Percentiles rank a stretch among this genome's conserved stretches.
phyloP scores from a whole-genome alignment of 1,140 invertebrate genomes.

The Orussus abietinus region DNA sequence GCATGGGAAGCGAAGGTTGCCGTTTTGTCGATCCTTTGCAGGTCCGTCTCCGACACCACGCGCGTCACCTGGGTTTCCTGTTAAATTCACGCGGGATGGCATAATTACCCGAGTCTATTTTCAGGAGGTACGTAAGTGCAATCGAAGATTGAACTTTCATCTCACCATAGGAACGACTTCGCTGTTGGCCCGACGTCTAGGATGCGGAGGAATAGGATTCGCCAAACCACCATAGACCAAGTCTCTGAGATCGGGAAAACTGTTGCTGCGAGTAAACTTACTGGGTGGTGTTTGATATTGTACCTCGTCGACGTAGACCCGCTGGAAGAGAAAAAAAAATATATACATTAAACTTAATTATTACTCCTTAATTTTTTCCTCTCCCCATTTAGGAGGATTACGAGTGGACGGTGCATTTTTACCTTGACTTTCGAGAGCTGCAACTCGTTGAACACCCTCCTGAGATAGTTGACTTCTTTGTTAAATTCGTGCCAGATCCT shows the following conservation, averaged over 20 bases:
- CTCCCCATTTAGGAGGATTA: constrained; percentile 30
- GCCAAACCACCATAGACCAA: constrained; percentile 37
- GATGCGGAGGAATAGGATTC: constrained; percentile 29
- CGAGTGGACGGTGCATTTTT: constrained; percentile 29
- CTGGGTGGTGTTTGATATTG: constrained; percentile 37
- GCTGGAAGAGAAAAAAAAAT: constrained; percentile 25
- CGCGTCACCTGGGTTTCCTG: constrained; percentile 55
- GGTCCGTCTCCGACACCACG: constrained; percentile 70
- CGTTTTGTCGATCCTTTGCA: constrained; percentile 71
- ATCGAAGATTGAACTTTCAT: constrained; percentile 4
- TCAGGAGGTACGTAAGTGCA: too few species aligned
- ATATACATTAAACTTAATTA: constrained; percentile 11
- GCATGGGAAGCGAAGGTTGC: constrained; percentile 64
- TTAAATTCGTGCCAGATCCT: constrained; percentile 75
- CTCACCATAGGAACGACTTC: constrained; percentile 46
- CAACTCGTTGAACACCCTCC: constrained; percentile 72
- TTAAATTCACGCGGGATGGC: constrained; percentile 1
- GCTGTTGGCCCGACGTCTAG: constrained; percentile 47
- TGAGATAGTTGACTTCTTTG: constrained; percentile 68
- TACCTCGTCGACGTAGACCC: constrained; percentile 46
- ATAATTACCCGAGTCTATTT: background rate
- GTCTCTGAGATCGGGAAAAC: constrained; percentile 45
- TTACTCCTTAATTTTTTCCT: constrained; percentile 37
- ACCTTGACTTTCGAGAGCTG: constrained; percentile 76
- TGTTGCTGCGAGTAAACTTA: constrained; percentile 42